Evolutionary conservation across 64 coral and sea anemone genomes (phyloP).

Genomic region (Montipora foliosa): DNA sequence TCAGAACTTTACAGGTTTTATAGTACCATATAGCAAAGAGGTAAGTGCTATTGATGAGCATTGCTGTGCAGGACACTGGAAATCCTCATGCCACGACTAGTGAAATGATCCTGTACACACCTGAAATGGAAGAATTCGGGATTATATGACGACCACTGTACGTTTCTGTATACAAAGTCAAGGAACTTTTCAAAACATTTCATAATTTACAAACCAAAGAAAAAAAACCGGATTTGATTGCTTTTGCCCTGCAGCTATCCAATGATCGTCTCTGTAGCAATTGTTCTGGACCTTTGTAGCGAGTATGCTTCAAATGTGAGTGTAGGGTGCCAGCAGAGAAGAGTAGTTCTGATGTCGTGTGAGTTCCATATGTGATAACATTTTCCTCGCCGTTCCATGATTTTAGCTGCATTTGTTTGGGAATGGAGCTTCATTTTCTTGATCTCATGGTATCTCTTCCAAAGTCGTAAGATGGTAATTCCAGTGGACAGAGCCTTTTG

Average conservation of each 20-base stretch:
- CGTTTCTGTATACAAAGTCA: too few relatives aligned
- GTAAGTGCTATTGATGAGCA: constrained; percentile 10
- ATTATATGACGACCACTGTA: too few relatives aligned
- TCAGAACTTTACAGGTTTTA: too few relatives aligned
- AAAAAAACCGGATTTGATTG: background rate
- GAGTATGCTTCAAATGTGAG: constrained; percentile 51
- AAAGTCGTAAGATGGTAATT: constrained; percentile 42
- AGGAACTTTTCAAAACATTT: too few relatives aligned
- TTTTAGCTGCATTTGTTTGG: background rate
- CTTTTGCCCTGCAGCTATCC: constrained; percentile 58
- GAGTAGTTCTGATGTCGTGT: too few relatives aligned
- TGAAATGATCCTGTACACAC: background rate
- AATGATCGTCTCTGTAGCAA: constrained; percentile 25
- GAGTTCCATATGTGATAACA: too few relatives aligned
- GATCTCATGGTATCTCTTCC: background rate
- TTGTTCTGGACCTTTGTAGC: constrained; percentile 40
- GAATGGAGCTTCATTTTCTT: constrained; percentile 45
- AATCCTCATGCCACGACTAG: constrained; percentile 2
- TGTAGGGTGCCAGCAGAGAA: too few relatives aligned
- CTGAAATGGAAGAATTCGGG: background rate
- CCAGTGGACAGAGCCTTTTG: constrained; percentile 27
- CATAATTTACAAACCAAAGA: background rate
- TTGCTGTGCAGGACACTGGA: constrained; percentile 14
- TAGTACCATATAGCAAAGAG: too few relatives aligned
- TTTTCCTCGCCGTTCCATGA: too few relatives aligned